phyloP scores from a whole-genome alignment of 2,113 vertebrate species.

The Willisornis vidua region DNA sequence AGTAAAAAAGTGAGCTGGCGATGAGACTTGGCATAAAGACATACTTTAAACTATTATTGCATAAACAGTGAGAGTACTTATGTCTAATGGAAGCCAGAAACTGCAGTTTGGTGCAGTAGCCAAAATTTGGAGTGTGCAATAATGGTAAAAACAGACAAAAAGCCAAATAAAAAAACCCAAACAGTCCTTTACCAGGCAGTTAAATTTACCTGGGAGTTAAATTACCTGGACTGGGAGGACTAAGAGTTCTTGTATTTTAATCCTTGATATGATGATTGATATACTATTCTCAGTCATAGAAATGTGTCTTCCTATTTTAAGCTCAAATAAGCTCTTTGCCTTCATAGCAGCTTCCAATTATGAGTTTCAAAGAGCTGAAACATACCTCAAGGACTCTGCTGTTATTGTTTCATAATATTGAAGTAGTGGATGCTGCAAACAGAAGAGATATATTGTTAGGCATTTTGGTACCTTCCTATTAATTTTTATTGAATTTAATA shows the following conservation, averaged over 20 bases:
- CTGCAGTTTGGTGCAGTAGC: not conserved
- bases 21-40: not conserved
- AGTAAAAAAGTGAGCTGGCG: not conserved
- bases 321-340: not conserved
- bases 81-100: not conserved
- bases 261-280: not conserved
- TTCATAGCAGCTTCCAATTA: not conserved
- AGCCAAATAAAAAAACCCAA: not conserved
- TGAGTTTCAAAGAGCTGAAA: not conserved
- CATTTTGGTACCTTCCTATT: not conserved
- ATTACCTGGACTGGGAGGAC: not conserved
- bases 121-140: not conserved
- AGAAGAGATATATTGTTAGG: not conserved
- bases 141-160: not conserved
- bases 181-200: not conserved
- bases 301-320: slow-evolving; percentile 17
- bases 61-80: not conserved
- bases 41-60: not conserved
- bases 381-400: not conserved
- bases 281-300: not conserved
- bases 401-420: not conserved
- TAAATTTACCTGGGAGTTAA: not conserved
- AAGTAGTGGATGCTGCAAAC: not conserved
- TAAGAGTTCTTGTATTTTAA: not conserved
- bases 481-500: not conserved